Percentiles rank a stretch among this genome's conserved stretches.
These are phyloP conservation scores for Montipora foliosa DNA, from an alignment of 64 coral and sea anemone genomes.

Conservation along the genomic window DNA sequence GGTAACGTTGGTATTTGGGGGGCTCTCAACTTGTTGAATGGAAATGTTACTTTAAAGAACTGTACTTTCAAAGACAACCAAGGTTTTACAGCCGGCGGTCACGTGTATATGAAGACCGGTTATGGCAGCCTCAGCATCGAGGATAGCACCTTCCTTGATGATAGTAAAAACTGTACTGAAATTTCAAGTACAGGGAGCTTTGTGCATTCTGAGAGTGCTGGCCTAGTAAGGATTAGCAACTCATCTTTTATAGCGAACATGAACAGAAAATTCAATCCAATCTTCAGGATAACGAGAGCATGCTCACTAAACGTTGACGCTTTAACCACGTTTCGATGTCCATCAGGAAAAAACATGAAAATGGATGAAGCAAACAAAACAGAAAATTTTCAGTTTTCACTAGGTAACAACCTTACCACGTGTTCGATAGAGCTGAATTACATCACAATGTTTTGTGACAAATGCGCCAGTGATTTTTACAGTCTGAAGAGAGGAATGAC, in stretches of 20 bases:
- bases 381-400: background rate
- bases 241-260: conserved; percentile 41
- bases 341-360: conserved; percentile 1
- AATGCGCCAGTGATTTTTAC: conserved; percentile 50
- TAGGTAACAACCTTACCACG: background rate
- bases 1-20: background rate
- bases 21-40: conserved; percentile 21
- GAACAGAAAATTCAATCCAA: background rate
- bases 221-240: conserved; percentile 8
- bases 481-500: conserved; percentile 47
- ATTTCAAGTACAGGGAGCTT: background rate
- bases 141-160: conserved; percentile 13
- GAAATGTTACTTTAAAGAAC: conserved; percentile 16
- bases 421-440: conserved; percentile 17
- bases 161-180: too few relatives aligned
- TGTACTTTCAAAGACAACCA: conserved; percentile 54
- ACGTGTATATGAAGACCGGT: conserved; percentile 31
- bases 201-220: conserved; percentile 7
- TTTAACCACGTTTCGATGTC: background rate
- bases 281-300: conserved; percentile 6
- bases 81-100: background rate
- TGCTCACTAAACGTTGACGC: conserved; percentile 8
- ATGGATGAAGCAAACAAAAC: background rate
- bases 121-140: conserved; percentile 14
- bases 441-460: conserved; percentile 42